Evolutionary conservation across 2,888 invertebrate genomes (phyloP), one percentile per base, ranked within the genome.

Genomic region (Dicycla oo): DNA sequence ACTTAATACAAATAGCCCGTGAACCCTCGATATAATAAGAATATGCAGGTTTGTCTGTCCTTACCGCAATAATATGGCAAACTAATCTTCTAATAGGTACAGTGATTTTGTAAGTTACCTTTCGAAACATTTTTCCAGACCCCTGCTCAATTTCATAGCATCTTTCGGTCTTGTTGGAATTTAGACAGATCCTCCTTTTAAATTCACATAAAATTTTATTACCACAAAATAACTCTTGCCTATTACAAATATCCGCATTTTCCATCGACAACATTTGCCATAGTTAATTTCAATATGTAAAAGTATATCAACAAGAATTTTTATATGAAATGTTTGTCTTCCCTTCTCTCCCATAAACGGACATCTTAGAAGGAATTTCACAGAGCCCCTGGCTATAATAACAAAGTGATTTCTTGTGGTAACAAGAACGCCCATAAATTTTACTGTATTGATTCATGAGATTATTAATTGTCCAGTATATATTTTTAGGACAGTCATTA

Each of bases 401-500:
- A 79, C 77, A 81, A 81, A 85, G 74, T 82, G 77, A 82, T 86
- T 82, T 77, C 77, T 77, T 81, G 66, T 81, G 58, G 83, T 84
- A 86, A 90, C 89, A 87, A 89, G 87, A 86, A 80, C 80, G 69
- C 30, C 77, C 68, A 86, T 89, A 88, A 89, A 88, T 88, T 82
- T 23, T 80, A 73, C 74, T 74, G 70, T 82, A 86, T 86, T 88
- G 88, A 89, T 89, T 88, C 83, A 88, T 88, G 84, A 75, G 83
- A 85, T 85, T 88, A 86, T 85, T 89, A 85, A 85, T 82, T 85
- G 75, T 74, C 60, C 56, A 43, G 34, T 65, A 57, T 75, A 60
- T 70, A 76, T 75, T 75, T 76, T 78, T 65, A 69, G 23, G 49
- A 62, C 65, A 62, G 68, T 57, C 72, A 74, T 74, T 56, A 65